phyloP scores from a whole-genome alignment of 2,113 vertebrate genomes.

The Smithornis capensis region DNA sequence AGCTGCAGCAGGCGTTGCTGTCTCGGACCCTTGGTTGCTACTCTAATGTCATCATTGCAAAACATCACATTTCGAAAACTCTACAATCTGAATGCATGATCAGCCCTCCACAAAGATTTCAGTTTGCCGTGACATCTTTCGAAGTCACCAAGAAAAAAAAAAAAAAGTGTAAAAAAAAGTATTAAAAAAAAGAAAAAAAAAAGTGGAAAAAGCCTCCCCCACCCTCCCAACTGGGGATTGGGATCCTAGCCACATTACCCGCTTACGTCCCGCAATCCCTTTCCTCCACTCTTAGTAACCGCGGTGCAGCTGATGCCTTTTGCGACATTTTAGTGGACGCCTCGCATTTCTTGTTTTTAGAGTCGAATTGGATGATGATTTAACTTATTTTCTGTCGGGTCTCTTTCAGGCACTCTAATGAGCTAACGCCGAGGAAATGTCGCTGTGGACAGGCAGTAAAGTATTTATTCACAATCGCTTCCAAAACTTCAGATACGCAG shows the following conservation, averaged over 20 bases:
- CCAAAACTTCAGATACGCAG: not conserved
- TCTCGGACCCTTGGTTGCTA: slow-evolving; percentile 70
- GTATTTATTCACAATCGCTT: not conserved
- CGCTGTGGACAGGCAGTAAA: not conserved
- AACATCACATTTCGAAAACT: slow-evolving; percentile 71
- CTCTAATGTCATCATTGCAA: slow-evolving; percentile 72
- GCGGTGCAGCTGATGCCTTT: not conserved
- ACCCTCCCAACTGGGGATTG: not conserved
- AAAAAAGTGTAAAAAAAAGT: too few species aligned
- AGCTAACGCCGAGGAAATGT: not conserved
- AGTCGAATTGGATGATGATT: not conserved
- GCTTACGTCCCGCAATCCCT: not conserved
- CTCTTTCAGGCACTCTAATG: not conserved
- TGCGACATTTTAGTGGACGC: not conserved
- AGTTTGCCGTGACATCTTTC: slow-evolving; percentile 43
- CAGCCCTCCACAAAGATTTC: slow-evolving; percentile 44
- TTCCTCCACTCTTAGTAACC: not conserved
- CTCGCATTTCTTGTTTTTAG: not conserved
- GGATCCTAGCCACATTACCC: not conserved
- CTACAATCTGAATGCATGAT: slow-evolving; percentile 64
- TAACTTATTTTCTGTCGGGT: not conserved
- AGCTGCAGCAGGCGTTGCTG: slow-evolving; percentile 78
- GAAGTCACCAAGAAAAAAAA: not conserved
- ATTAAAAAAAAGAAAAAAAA: not conserved
- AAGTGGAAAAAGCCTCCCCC: rapidly evolving